Evolutionary conservation across 1,140 invertebrate genomes (phyloP).

Genomic region (Drosophila sulfurigaster): DNA sequence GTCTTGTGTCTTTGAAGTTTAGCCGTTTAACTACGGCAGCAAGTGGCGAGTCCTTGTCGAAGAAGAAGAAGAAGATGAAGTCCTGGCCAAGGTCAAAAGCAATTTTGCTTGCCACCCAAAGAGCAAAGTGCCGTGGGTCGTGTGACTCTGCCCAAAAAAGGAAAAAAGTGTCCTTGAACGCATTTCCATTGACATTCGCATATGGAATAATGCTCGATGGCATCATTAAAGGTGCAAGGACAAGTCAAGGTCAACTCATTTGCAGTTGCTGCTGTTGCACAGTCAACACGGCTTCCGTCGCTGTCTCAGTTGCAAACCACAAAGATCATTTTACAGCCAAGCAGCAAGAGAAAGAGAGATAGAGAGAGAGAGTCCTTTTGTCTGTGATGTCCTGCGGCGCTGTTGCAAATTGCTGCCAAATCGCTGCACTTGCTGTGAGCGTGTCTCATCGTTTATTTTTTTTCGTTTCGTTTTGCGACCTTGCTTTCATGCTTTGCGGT

Average conservation of each 20-base stretch:
- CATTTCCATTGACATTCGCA: constrained; percentile 27
- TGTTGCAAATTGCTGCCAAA: constrained; percentile 64
- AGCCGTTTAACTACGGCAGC: constrained; percentile 1
- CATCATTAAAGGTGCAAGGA: constrained; percentile 57
- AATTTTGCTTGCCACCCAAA: constrained; percentile 57
- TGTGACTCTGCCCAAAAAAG: constrained; percentile 51
- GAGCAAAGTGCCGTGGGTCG: constrained; percentile 60
- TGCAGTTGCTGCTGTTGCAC: constrained; percentile 73
- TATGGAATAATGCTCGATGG: constrained; percentile 8
- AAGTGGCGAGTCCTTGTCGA: constrained; percentile 5
- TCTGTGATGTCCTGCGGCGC: constrained; percentile 36
- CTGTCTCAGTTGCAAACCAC: neutral
- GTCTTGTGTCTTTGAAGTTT: constrained; percentile 29
- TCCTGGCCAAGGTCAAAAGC: constrained; percentile 51
- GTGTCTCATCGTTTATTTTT: constrained; percentile 6
- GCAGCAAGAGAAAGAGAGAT: no score
- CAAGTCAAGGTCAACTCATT: constrained; percentile 70
- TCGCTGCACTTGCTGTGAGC: constrained; percentile 59
- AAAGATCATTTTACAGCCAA: no score
- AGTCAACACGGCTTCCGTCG: constrained; percentile 43
- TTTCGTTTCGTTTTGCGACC: constrained; percentile 7
- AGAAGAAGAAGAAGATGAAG: no score
- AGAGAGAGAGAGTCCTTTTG: constrained; percentile 28
- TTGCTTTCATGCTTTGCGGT: constrained; percentile 74
- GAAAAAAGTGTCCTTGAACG: constrained; percentile 36